Evolutionary conservation across 2,888 invertebrate genomes (phyloP), one percentile per base, ranked within the genome.

Genomic region (Macrosoma leucophasiata): DNA sequence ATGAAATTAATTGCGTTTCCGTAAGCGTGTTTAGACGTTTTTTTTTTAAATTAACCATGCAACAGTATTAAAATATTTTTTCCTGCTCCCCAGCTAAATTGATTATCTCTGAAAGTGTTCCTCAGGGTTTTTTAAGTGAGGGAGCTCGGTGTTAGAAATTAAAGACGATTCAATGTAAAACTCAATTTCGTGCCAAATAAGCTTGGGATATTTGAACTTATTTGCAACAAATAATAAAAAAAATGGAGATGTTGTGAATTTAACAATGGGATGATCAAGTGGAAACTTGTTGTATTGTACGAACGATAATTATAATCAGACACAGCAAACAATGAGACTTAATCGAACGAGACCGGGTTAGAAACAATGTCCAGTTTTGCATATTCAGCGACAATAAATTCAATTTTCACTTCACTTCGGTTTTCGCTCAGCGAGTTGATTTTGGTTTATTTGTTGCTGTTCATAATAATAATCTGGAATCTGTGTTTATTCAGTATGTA

Each of bases 381-480:
- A 77, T 78, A 81, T 81, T 78, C 75, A 79, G 69, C 62, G 62
- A 52, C 58, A 58, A 69, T 73, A 75, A 78, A 81, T 76, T 73
- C 66, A 69, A 73, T 76, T 72, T 70, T 62, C 69, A 69, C 62
- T 58, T 62, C 63, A n/a, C n/a, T n/a, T 63, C 54, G 70, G 71
- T 67, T 69, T 69, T 65, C 69, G 69, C 57, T 69, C 65, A 55
- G 50, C 48, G 56, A 58, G 66, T 69, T 68, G 69, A 76, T 77
- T 78, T 76, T 64, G 73, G 70, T 78, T 72, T 69, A 74, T 74
- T 81, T 78, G 74, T 68, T 64, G 65, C 59, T 63, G 69, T 75
- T 57, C 61, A 62, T 59, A 55, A n/a, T n/a, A n/a, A n/a, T 70
- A 58, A 66, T 58, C 62, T 48, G 39, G 38, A 41, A 43, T 35